Conservation (phyloP, 2,113 vertebrate species). For the Larimichthys polyactis region DNA sequence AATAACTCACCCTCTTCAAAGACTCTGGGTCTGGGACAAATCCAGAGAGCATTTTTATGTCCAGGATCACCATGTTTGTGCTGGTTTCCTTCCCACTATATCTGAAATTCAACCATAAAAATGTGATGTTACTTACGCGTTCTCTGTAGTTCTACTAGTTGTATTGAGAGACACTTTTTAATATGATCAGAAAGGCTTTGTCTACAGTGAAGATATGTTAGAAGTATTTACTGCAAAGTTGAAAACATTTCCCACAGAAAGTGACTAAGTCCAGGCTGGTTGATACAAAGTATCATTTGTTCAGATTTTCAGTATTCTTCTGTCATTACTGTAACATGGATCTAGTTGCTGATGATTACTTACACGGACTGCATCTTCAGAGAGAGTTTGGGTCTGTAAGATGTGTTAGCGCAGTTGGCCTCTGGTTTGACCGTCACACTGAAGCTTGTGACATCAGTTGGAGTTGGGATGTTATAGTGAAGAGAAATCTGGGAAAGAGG, state of each 20-base stretch:
- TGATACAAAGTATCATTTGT: neutral
- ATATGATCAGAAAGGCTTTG: neutral
- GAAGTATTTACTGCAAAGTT: no score
- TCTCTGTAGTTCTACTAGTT: neutral
- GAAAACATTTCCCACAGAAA: no score
- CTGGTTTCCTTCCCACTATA: slow-evolving; percentile 33
- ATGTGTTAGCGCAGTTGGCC: slow-evolving; percentile 15
- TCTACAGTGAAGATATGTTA: no score
- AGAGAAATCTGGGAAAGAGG: slow-evolving; percentile 65
- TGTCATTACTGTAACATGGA: neutral
- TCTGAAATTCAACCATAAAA: slow-evolving; percentile 23
- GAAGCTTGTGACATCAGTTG: slow-evolving; percentile 27
- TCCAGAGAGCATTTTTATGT: slow-evolving; percentile 78
- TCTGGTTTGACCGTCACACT: slow-evolving; percentile 21
- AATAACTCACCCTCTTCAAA: slow-evolving; percentile 30
- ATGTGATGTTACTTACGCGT: neutral
- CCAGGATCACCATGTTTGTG: slow-evolving; percentile 81
- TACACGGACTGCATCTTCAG: slow-evolving; percentile 15
- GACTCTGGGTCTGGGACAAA: slow-evolving; percentile 59
- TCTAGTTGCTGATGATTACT: slow-evolving; percentile 13
- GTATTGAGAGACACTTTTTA: neutral
- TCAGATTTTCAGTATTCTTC: neutral
- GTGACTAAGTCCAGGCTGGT: neutral
- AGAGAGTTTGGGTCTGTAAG: neutral
- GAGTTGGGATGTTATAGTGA: slow-evolving; percentile 78